Evolutionary conservation across 1,140 invertebrate genomes (phyloP).

Genomic region (Calliopsis andreniformis): DNA sequence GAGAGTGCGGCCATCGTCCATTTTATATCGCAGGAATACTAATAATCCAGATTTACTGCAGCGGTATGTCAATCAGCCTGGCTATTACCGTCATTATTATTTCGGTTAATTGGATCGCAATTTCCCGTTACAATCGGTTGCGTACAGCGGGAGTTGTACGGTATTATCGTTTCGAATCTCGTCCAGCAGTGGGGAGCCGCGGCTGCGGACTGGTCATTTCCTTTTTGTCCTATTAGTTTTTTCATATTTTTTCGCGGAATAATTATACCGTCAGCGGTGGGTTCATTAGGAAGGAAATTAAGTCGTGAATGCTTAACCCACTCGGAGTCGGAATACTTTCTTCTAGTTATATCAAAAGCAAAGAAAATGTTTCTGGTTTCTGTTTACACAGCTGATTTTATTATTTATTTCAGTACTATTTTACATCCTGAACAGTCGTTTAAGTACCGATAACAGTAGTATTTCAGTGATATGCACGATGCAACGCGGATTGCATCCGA

Average conservation of each 20-base stretch:
- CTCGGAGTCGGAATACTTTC: too few relatives aligned
- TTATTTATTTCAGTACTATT: too few relatives aligned
- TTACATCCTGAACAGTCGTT: too few relatives aligned
- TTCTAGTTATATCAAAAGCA: too few relatives aligned
- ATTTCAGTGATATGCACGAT: too few relatives aligned
- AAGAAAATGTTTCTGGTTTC: too few relatives aligned
- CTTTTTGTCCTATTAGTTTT: not conserved
- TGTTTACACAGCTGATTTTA: too few relatives aligned
- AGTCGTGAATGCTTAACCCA: too few relatives aligned
- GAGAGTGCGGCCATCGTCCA: too few relatives aligned
- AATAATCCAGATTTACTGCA: slow-evolving; percentile 40
- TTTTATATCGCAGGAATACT: slow-evolving; percentile 27
- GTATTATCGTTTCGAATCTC: slow-evolving; percentile 42
- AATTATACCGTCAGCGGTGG: slow-evolving; percentile 32
- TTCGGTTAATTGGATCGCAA: slow-evolving; percentile 56
- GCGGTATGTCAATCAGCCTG: slow-evolving; percentile 41
- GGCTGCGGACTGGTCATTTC: not conserved
- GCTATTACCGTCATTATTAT: slow-evolving; percentile 53
- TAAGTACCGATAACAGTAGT: too few relatives aligned
- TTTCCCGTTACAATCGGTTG: slow-evolving; percentile 47
- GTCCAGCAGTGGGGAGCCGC: slow-evolving; percentile 18
- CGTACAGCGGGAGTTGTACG: slow-evolving; percentile 28
- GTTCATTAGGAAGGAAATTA: slow-evolving; percentile 9
- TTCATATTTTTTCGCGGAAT: not conserved
- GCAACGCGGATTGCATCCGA: too few relatives aligned